Percentiles rank a stretch among this genome's conserved stretches.
These are phyloP conservation scores for Chanos chanos DNA, from an alignment of 2,797 vertebrate genomes.

Conservation along the genomic window DNA sequence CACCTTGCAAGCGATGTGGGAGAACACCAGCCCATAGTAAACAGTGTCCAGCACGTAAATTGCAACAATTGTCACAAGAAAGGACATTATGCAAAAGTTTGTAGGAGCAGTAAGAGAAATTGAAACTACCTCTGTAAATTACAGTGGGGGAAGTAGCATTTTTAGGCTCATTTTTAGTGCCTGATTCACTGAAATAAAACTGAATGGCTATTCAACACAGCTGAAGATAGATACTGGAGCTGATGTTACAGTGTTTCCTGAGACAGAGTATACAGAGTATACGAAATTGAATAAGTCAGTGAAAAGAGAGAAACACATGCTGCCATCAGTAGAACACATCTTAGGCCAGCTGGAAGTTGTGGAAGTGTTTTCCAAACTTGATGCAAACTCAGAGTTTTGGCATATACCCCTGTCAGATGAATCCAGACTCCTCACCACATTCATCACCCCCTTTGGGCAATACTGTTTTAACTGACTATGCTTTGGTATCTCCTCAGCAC, in stretches of 20 bases:
- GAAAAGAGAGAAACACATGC: conserved; percentile 10
- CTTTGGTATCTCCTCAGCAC: neutral
- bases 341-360: conserved; percentile 7
- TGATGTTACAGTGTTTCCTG: conserved; percentile 12
- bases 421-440: conserved; percentile 10
- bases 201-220: neutral
- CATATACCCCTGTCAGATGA: neutral
- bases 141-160: neutral
- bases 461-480: conserved; percentile 13
- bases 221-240: conserved; percentile 10
- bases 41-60: neutral
- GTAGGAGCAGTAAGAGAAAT: neutral
- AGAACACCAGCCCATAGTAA: neutral
- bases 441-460: conserved; percentile 7
- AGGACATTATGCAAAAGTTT: conserved; percentile 2
- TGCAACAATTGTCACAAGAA: neutral
- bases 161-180: neutral
- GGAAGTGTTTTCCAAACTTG: neutral
- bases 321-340: conserved; percentile 9
- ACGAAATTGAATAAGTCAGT: conserved; percentile 14
- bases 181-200: conserved; percentile 1
- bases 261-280: conserved; percentile 10
- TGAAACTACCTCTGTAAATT: neutral
- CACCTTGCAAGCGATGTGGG: neutral
- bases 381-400: conserved; percentile 9